Percentiles rank a stretch among this genome's conserved stretches.
phyloP scores from a whole-genome alignment of 2,797 vertebrate species.

The Lemur catta region DNA sequence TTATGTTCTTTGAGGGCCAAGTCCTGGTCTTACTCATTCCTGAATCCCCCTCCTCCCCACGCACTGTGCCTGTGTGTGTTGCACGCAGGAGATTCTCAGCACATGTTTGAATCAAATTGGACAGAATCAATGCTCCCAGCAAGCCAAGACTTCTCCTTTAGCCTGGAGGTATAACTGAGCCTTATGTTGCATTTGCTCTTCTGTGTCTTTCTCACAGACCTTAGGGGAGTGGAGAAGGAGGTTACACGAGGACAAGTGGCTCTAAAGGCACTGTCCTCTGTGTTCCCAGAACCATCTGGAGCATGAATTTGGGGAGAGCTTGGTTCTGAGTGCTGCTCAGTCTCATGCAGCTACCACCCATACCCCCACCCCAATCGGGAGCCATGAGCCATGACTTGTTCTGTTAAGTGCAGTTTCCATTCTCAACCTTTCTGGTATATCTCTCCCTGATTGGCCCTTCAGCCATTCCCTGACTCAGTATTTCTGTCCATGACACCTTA shows the following conservation, averaged over 20 bases:
- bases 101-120: constrained; percentile 21
- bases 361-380: background rate
- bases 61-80: background rate
- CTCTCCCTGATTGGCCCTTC: background rate
- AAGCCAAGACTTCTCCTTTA: background rate
- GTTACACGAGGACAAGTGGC: constrained; percentile 20
- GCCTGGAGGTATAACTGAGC: background rate
- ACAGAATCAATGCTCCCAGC: background rate
- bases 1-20: background rate
- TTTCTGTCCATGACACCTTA: constrained; percentile 19
- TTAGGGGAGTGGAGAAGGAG: background rate
- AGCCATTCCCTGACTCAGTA: background rate
- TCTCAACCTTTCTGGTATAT: background rate
- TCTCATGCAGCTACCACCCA: background rate
- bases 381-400: background rate
- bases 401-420: background rate
- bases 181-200: background rate
- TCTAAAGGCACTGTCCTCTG: constrained; percentile 1
- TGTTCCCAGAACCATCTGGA: constrained; percentile 30
- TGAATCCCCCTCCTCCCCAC: too few relatives aligned
- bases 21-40: background rate
- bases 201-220: background rate
- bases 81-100: background rate
- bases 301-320: constrained; percentile 5
- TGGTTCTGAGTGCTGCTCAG: background rate